Evolutionary conservation across 2,113 vertebrate species (phyloP), one percentile per base, ranked within the genome.

Genomic region (Sterrhoptilus dennistouni): DNA sequence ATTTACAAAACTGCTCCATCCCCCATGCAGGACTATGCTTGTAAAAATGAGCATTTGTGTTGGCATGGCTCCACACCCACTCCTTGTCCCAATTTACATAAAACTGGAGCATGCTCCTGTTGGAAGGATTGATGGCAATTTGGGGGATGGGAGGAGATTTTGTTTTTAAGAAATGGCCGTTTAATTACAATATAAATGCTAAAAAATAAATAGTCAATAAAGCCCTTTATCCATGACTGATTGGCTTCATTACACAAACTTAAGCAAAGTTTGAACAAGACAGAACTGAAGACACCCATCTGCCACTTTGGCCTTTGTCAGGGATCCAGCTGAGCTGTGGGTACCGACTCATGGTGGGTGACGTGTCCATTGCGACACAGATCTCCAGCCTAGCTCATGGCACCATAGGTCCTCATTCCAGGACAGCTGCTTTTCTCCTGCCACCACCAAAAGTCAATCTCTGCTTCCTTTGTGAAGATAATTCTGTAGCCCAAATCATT

Each of bases 181-280:
- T 96, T 95, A 83, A 95, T 91, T 93, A 90, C 79, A 88, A 68
- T 84, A 91, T 38, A 90, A 94, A 93, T 5, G 13, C 89, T 92
- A 96, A 78, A 76, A 95, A 96, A 94, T 86, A 96, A 95, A 93
- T 36, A 78, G 75, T 74, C 50, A 91, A 93, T 94, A 89, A 89
- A 71, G 35, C 44, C 44, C 36, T 87, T 83, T 79, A 94, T 75
- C 57, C 63, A 54, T 35, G 47, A 42, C 42, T 75, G 60, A 77
- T 40, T 84, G 84, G 56, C 89, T 75, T 61, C 78, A 83, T 80
- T 84, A 84, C 71, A 84, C 12, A 6, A 85, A 80, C 69, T 96
- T 93, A 4, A 63, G 49, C 29, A 35, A 88, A 86, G 78, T 74
- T 83, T 76, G 63, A 45, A 89, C 89, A 83, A 86, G 81, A 68